These are phyloP conservation scores for Thripadectes ignobilis DNA, from an alignment of 2,797 vertebrate species.

Conservation along the genomic window DNA sequence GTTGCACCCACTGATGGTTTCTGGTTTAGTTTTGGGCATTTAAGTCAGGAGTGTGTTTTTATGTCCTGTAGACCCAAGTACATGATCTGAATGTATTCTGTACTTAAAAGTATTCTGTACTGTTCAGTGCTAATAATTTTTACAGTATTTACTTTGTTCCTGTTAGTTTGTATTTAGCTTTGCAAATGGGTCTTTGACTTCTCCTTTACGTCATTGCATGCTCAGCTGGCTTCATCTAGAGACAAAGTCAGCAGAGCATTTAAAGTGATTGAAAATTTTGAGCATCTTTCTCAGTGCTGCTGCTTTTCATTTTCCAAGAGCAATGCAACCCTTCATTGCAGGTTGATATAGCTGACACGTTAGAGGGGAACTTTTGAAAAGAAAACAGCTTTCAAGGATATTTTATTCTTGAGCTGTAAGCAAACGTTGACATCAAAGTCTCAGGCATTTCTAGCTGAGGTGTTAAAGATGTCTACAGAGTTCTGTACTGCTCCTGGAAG, in stretches of 20 bases:
- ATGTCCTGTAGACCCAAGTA: background rate
- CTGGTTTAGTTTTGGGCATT: background rate
- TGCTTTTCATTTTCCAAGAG: background rate
- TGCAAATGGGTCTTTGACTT: background rate
- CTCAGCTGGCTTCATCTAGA: slow-evolving; percentile 23
- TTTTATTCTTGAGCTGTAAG: background rate
- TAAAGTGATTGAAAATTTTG: background rate
- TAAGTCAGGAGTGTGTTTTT: background rate
- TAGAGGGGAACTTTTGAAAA: background rate
- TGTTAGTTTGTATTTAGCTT: slow-evolving; percentile 9
- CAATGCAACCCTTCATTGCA: background rate
- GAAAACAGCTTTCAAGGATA: background rate
- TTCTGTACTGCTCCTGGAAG: background rate
- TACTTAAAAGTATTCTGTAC: background rate
- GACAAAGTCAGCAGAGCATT: slow-evolving; percentile 3
- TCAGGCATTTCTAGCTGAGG: background rate
- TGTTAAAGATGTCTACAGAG: background rate
- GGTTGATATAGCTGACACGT: background rate
- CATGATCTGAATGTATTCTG: background rate
- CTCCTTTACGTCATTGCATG: background rate
- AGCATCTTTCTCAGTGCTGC: background rate
- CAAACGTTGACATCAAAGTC: background rate
- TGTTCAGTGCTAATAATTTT: background rate
- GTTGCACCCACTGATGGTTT: background rate
- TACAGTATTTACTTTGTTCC: background rate